Conservation (phyloP, 2,888 invertebrate species). For the Caenorhabditis sp. region DNA sequence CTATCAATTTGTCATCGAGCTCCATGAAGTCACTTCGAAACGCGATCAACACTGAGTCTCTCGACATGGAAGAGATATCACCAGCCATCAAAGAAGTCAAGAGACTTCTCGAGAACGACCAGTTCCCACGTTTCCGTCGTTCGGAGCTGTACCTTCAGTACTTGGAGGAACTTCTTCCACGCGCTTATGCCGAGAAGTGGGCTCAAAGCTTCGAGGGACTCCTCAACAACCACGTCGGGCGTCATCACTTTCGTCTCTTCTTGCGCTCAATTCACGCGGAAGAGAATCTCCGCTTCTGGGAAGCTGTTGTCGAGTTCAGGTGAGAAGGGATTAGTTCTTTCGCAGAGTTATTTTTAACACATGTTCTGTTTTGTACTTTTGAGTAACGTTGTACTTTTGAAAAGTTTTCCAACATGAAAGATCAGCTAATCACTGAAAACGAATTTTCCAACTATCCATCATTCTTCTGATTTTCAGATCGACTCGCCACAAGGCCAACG, state of each 20-base stretch:
- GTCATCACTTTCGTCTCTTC: slow-evolving; percentile 82
- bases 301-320: slow-evolving; percentile 77
- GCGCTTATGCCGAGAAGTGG: slow-evolving; percentile 82
- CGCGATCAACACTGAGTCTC: slow-evolving; percentile 74
- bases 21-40: slow-evolving; percentile 78
- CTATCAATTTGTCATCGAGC: slow-evolving; percentile 79
- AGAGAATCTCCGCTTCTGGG: slow-evolving; percentile 83
- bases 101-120: slow-evolving; percentile 82
- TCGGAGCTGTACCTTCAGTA: slow-evolving; percentile 78
- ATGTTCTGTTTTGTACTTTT: background rate
- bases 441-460: too few relatives aligned
- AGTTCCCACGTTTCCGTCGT: slow-evolving; percentile 82
- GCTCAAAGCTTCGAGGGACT: slow-evolving; percentile 80
- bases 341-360: background rate
- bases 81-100: slow-evolving; percentile 79
- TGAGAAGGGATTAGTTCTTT: slow-evolving; percentile 25
- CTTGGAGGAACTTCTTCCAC: slow-evolving; percentile 77
- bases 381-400: background rate
- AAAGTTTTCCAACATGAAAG: background rate
- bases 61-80: slow-evolving; percentile 77
- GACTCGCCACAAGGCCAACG: slow-evolving; percentile 75
- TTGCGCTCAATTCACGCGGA: slow-evolving; percentile 82
- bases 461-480: slow-evolving; percentile 46
- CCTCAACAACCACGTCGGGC: slow-evolving; percentile 81
- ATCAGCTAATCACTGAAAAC: too few relatives aligned